phyloP scores from a whole-genome alignment of 2,113 vertebrate species.

The Thunnus maccoyii region DNA sequence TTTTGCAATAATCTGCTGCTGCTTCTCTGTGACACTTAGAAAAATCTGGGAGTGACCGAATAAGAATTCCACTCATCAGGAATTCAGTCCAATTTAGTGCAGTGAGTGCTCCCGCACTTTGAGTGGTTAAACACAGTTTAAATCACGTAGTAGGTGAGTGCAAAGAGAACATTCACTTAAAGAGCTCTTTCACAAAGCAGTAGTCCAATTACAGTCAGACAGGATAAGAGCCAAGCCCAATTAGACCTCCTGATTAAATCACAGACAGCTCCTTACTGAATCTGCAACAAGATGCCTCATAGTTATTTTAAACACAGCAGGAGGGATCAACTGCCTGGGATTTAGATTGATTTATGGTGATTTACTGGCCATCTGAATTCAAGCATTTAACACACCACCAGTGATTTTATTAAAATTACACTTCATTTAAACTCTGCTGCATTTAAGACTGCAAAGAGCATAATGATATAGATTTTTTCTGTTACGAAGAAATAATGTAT shows the following conservation, averaged over 20 bases:
- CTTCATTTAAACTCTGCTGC: slow-evolving; percentile 10
- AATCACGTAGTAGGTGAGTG: slow-evolving; percentile 48
- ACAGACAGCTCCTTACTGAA: slow-evolving; percentile 31
- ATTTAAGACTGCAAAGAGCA: background rate
- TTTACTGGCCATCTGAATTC: slow-evolving; percentile 20
- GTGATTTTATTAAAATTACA: slow-evolving; percentile 2
- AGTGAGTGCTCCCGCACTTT: slow-evolving; percentile 6
- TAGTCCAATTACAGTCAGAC: slow-evolving; percentile 50
- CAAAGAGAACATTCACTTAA: slow-evolving; percentile 33
- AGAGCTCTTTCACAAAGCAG: slow-evolving; percentile 43
- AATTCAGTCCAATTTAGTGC: slow-evolving; percentile 36
- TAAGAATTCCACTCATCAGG: slow-evolving; percentile 47
- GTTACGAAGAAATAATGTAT: background rate
- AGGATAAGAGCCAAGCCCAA: slow-evolving; percentile 38
- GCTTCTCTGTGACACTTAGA: slow-evolving; percentile 2
- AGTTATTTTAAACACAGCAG: slow-evolving; percentile 28
- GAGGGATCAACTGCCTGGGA: slow-evolving; percentile 26
- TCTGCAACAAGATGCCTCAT: slow-evolving; percentile 20
- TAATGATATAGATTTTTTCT: background rate
- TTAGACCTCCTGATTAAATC: slow-evolving; percentile 50
- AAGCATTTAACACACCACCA: background rate
- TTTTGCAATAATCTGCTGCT: slow-evolving; percentile 24
- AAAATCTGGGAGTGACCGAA: slow-evolving; percentile 43
- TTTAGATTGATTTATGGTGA: slow-evolving; percentile 39
- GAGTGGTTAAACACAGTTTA: slow-evolving; percentile 44